Base-by-base conservation (phyloP, 2,888 invertebrate species). In the Cryptosula pallasiana region DNA sequence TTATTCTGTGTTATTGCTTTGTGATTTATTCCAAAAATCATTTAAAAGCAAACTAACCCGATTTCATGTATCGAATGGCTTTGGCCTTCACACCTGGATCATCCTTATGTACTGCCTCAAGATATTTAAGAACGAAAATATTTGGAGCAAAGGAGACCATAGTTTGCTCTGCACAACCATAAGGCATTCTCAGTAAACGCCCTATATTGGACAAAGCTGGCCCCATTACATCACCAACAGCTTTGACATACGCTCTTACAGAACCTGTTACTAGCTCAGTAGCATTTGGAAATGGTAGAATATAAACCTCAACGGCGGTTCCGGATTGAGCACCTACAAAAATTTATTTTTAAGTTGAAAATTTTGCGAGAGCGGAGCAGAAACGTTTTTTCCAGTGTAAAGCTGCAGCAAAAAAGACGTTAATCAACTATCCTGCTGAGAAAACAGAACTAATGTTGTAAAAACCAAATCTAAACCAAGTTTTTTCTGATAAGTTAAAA, bases 111-210 rank as follows among this genome's bases (percentile, higher is more conserved):
- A 89, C 82, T 69, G 81, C 87, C 78, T 83, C 88, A 70, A 91
- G 84, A 76, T 90, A 90, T 63, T 87, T 83, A 55, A 91, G 82
- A 0, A 91, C 89, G 73, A 90, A 88, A 55, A 92, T 86, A 81
- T 91, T 92, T 0, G 91, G 91, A 0, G 90, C 90, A 73, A 92
- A 88, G 0, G 89, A 87, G 2, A 91, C 89, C 90, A 92, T 91
- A 81, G 91, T 91, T 86, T 92, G 92, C 79, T 92, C 92, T 0
- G 92, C 92, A 80, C 92, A 92, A 0, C 92, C 92, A 69, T 90
- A 89, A 0, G 92, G 92, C 70, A 91, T 84, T 13, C 85, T 81
- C 0, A 92, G 87, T 13, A 92, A 83, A 5, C 88, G 87, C 70
- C 91, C 90, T 0, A 92, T 86, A 72, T 82, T 82, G 13, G 79